Evolutionary conservation across 1,140 invertebrate genomes (phyloP), one percentile per base, ranked within the genome.

Genomic region (Olivierus martensii): DNA sequence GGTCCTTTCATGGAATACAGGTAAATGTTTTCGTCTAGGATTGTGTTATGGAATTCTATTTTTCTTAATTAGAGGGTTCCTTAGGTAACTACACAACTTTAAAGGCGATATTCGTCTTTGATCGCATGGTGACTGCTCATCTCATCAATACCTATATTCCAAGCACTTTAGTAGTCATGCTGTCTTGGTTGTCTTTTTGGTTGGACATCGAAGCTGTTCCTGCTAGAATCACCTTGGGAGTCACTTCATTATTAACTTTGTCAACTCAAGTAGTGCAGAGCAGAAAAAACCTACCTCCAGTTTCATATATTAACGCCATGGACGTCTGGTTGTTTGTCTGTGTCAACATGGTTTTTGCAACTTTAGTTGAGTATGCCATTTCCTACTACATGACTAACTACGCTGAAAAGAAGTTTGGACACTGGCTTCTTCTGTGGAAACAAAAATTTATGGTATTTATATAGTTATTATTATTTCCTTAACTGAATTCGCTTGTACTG

Each of bases 161-260:
- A 3, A 61, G 56, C 18, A 46, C 56, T 2, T 41, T 62, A 35
- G 41, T 61, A 15, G 61, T 62, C 5, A 34, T 57, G 5, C 35
- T 61, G 10, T 59, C 56, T 0, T 62, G 60, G 60, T 61, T 70
- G 5, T 65, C 66, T 41, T 69, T 71, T 51, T 69, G 69, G 69
- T 43, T 69, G 18, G 66, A 70, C 55, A 63, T 71, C 41, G 63
- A 69, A 21, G 60, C 64, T 7, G 68, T 69, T 1, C 68, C 68
- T 0, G 68, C 69, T 2, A 53, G 68, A 18, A 66, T 69, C 7
- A 63, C 64, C 2, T 57, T 69, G n/a, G 61, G 60, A 3, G 36
- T 56, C 0, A 56, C 54, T 6, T 56, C 54, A 1, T n/a, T 56
- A 6, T 39, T 56, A 11, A 56, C 54, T 34, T 22, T 56, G 15